These are phyloP conservation scores for Musca domestica DNA, from an alignment of 1,140 invertebrate species.

Conservation along the genomic window DNA sequence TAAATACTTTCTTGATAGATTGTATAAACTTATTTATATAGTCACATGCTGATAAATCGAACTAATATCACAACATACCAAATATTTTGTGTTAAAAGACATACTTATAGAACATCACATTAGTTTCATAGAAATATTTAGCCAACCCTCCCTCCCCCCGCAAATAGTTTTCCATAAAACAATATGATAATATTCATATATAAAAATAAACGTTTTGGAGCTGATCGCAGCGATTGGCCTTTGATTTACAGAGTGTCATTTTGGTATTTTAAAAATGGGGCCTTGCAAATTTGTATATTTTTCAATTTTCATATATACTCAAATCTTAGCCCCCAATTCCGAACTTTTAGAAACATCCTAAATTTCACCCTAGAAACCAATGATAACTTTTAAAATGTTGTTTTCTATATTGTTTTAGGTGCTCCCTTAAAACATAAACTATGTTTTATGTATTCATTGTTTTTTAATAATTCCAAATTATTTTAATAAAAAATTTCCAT, in stretches of 20 bases:
- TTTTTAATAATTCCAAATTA: background rate
- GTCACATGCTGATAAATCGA: background rate
- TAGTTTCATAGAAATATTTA: background rate
- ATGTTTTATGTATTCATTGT: background rate
- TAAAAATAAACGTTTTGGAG: background rate
- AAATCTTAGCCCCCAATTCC: too few relatives aligned
- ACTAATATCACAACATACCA: constrained; percentile 13
- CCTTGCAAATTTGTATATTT: too few relatives aligned
- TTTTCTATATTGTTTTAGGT: background rate
- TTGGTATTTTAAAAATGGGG: too few relatives aligned
- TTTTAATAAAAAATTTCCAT: background rate
- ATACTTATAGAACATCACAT: background rate
- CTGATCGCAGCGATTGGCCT: too few relatives aligned
- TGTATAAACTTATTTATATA: too few relatives aligned
- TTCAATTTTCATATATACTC: too few relatives aligned
- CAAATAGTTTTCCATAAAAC: background rate
- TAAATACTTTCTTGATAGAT: background rate
- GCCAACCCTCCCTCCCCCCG: too few relatives aligned
- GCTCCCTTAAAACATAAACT: background rate
- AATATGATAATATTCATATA: background rate
- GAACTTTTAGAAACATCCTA: too few relatives aligned
- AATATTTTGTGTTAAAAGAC: constrained; percentile 11
- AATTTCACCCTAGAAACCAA: too few relatives aligned
- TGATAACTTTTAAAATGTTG: too few relatives aligned
- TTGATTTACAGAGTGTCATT: too few relatives aligned